Evolutionary conservation across 2,113 vertebrate genomes (phyloP).

Genomic region (Marmota monax): DNA sequence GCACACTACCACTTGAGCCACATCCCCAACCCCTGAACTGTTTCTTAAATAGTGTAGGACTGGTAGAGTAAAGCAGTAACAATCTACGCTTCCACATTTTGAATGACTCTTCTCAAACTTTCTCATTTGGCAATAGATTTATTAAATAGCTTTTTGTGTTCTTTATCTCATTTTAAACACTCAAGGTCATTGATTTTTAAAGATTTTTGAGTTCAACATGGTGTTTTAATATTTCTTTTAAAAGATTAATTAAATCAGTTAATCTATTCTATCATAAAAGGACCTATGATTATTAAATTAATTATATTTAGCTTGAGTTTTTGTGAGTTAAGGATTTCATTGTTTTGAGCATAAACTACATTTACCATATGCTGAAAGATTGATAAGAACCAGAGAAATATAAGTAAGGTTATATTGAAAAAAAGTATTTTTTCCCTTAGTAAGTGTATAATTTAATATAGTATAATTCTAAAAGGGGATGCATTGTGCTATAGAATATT

Average conservation of each 20-base stretch:
- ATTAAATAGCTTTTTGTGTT: background rate
- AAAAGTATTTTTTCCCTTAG: background rate
- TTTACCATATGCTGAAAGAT: constrained; percentile 8
- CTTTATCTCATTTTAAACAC: background rate
- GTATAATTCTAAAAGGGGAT: background rate
- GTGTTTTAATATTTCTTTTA: constrained; percentile 6
- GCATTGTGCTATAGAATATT: background rate
- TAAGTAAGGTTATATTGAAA: background rate
- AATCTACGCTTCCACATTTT: background rate
- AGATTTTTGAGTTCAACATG: background rate
- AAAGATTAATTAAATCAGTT: background rate
- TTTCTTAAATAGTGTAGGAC: background rate
- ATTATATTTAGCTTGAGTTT: background rate
- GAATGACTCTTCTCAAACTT: background rate
- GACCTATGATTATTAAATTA: background rate
- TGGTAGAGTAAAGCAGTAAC: background rate
- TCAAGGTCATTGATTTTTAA: background rate
- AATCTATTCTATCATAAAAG: background rate
- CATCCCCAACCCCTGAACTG: background rate
- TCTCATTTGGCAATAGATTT: background rate
- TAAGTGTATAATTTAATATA: background rate
- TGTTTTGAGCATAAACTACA: background rate
- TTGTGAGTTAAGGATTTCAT: background rate
- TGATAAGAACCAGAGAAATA: background rate
- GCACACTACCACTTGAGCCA: too few species aligned